A percentile compares a stretch with the other conserved stretches of the same genome.
These are phyloP conservation scores for Paralinhomoeus sp. DNA, from an alignment of 2,888 invertebrate genomes.

Conservation along the genomic window DNA sequence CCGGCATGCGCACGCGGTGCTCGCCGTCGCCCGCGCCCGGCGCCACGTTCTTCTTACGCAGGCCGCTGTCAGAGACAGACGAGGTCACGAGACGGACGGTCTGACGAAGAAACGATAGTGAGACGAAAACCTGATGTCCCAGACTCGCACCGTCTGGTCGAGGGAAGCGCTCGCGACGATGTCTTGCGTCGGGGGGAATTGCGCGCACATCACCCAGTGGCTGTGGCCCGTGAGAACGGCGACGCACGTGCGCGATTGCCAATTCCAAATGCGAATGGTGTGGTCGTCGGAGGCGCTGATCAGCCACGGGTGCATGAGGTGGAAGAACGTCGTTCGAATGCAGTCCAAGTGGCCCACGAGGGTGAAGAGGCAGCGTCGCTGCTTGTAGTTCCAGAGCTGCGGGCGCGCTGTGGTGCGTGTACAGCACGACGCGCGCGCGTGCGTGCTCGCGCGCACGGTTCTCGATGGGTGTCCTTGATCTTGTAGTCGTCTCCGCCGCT, in stretches of 20 bases:
- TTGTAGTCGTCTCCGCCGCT: no score
- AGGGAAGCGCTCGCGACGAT: conserved; percentile 86
- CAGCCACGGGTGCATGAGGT: conserved; percentile 74
- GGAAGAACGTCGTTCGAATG: conserved; percentile 80
- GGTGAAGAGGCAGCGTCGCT: conserved; percentile 74
- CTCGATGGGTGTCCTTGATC: no score
- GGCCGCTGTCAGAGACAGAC: conserved; percentile 12
- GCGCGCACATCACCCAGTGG: conserved; percentile 98
- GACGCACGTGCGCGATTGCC: no score
- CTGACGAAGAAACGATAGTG: no score
- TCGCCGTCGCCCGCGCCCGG: conserved; percentile 64
- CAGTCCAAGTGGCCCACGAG: conserved; percentile 90
- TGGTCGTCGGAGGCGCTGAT: no score
- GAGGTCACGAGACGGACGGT: no score
- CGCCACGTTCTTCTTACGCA: conserved; percentile 58
- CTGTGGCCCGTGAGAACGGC: conserved; percentile 48
- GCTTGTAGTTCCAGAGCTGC: conserved; percentile 86
- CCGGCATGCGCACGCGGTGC: conserved; percentile 52
- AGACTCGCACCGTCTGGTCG: conserved; percentile 90
- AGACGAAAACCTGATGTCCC: conserved; percentile 64
- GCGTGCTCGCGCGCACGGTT: no score
- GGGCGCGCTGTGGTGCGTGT: no score
- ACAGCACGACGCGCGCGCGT: no score
- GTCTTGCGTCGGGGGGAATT: conserved; percentile 88
- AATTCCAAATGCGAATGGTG: no score